Percentiles rank a stretch among this genome's conserved stretches.
phyloP scores from a whole-genome alignment of 2,797 vertebrate species.

The Pitangus sulphuratus region DNA sequence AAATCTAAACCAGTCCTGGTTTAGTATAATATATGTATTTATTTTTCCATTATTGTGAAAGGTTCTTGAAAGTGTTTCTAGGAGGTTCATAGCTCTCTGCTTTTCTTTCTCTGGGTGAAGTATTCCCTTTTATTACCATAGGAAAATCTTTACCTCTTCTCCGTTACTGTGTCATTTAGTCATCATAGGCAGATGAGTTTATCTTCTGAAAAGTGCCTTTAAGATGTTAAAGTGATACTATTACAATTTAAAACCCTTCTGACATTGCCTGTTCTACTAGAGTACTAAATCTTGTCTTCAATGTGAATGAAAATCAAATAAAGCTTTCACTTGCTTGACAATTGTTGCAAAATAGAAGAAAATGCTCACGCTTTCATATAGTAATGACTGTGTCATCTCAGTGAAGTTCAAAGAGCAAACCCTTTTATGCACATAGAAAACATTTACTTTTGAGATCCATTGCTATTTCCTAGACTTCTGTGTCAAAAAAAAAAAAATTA shows the following conservation, averaged over 20 bases:
- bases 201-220: slow-evolving; percentile 53
- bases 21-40: background rate
- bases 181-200: slow-evolving; percentile 34
- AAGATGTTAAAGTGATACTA: slow-evolving; percentile 64
- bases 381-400: slow-evolving; percentile 3
- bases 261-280: slow-evolving; percentile 34
- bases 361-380: background rate
- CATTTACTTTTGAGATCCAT: background rate
- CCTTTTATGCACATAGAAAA: background rate
- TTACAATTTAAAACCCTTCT: slow-evolving; percentile 59
- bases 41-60: slow-evolving; percentile 23
- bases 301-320: slow-evolving; percentile 32
- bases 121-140: slow-evolving; percentile 13
- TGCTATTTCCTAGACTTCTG: background rate
- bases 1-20: background rate
- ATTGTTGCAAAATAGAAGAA: slow-evolving; percentile 61
- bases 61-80: background rate
- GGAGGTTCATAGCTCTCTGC: background rate
- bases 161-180: slow-evolving; percentile 53
- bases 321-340: slow-evolving; percentile 55
- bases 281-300: slow-evolving; percentile 44
- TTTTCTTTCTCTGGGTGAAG: slow-evolving; percentile 1
- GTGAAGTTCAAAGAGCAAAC: slow-evolving; percentile 29
- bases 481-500: slow-evolving; percentile 20
- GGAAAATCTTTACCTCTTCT: slow-evolving; percentile 52